A percentile compares a stretch with the other conserved stretches of the same genome.
Conservation (phyloP, 2,888 invertebrate species). For the Sussaba pulchella region DNA sequence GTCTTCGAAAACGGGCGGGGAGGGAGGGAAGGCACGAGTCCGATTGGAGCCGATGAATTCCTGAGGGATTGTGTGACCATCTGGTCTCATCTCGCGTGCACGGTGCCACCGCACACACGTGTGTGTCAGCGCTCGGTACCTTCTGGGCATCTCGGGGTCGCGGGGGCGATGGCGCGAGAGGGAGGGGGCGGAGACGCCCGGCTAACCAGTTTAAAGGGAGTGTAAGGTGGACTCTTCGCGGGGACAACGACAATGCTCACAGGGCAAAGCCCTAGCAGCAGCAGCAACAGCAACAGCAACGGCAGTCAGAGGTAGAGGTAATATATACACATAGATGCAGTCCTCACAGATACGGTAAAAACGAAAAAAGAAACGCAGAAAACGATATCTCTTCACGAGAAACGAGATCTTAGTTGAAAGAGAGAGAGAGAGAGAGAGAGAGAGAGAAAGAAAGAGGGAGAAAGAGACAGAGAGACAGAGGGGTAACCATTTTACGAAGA, state of each 20-base stretch:
- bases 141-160: not conserved
- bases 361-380: not conserved
- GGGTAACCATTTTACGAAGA: no score
- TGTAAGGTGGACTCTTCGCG: constrained; percentile 57
- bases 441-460: no score
- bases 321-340: not conserved
- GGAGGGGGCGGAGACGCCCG: not conserved
- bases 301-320: no score
- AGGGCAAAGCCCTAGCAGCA: constrained; percentile 48
- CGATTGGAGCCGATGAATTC: constrained; percentile 14
- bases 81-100: constrained; percentile 50
- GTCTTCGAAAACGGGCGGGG: not conserved
- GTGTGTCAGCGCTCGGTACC: constrained; percentile 48
- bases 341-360: not conserved
- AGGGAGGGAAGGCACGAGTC: not conserved
- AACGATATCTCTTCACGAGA: constrained; percentile 40
- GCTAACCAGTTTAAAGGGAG: constrained; percentile 63
- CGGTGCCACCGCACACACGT: constrained; percentile 50
- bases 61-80: constrained; percentile 49
- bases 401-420: constrained; percentile 25
- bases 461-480: no score
- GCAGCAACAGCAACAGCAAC: constrained; percentile 23
- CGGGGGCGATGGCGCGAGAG: no score
- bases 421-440: no score
- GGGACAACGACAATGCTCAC: constrained; percentile 62